Percentiles rank a stretch among this genome's conserved stretches.
phyloP scores from a whole-genome alignment of 92 coral and sea anemone species.

The Umimayanthus chanpuru region DNA sequence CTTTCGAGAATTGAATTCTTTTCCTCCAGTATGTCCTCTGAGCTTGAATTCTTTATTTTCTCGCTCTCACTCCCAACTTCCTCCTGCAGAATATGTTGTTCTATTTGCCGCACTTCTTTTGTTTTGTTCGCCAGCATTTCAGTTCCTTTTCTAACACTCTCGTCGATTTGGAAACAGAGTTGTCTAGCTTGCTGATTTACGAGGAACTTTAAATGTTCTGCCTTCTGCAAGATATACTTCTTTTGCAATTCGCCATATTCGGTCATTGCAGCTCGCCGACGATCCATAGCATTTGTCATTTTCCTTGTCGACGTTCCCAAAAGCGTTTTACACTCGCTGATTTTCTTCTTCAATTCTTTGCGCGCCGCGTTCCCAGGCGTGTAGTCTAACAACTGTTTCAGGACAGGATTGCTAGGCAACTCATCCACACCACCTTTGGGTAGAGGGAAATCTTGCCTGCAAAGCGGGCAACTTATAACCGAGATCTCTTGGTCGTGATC shows the following conservation, averaged over 20 bases:
- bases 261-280: neutral
- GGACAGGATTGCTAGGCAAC: neutral
- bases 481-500: neutral
- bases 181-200: slow-evolving; percentile 18
- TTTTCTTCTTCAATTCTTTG: neutral
- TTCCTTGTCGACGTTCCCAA: neutral
- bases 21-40: slow-evolving; percentile 25
- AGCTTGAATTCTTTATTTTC: slow-evolving; percentile 6
- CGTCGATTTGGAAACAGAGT: slow-evolving; percentile 29
- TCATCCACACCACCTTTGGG: neutral
- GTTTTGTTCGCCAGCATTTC: neutral
- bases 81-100: slow-evolving; percentile 3
- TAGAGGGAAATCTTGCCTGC: neutral
- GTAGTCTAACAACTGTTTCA: neutral
- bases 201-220: neutral
- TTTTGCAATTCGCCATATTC: slow-evolving; percentile 24
- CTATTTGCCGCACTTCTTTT: neutral
- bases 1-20: slow-evolving; percentile 15
- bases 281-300: neutral
- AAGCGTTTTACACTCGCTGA: neutral
- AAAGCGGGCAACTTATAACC: neutral
- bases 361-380: neutral
- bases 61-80: slow-evolving; percentile 17
- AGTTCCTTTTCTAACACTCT: neutral
- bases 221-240: slow-evolving; percentile 9